Conservation (phyloP, 2,888 invertebrate genomes). For the Acrocera orbiculus region DNA sequence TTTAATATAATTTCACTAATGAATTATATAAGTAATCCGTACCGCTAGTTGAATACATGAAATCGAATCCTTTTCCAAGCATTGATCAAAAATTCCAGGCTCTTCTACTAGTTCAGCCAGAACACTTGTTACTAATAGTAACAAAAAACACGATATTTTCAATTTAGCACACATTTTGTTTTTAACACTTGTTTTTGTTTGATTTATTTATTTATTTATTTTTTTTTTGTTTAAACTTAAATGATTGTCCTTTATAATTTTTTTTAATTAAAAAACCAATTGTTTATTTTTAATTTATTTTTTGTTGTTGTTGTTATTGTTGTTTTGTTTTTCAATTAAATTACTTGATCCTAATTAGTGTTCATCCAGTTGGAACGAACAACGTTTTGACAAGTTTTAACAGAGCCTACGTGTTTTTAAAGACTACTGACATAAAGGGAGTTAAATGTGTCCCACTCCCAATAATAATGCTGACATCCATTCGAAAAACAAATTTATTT, state of each 20-base stretch:
- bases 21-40: constrained; percentile 18
- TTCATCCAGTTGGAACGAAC: constrained; percentile 33
- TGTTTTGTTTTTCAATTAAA: neutral
- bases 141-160: too few relatives aligned
- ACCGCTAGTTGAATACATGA: constrained; percentile 43
- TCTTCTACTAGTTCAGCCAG: constrained; percentile 14
- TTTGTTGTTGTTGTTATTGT: neutral
- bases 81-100: constrained; percentile 34
- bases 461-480: constrained; percentile 1
- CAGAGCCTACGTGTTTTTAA: constrained; percentile 32
- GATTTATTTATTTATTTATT: too few relatives aligned
- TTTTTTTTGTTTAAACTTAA: too few relatives aligned
- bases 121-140: neutral
- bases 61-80: constrained; percentile 42
- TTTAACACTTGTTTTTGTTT: too few relatives aligned
- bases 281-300: neutral
- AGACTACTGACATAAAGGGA: constrained; percentile 22
- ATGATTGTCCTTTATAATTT: neutral
- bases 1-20: constrained; percentile 1
- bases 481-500: too few relatives aligned
- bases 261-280: constrained; percentile 2
- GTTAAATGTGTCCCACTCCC: neutral
- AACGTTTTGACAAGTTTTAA: constrained; percentile 33
- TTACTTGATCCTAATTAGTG: constrained; percentile 22
- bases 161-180: constrained; percentile 24